Conservation (phyloP, 2,113 vertebrate species). For the Galemys pyrenaicus region DNA sequence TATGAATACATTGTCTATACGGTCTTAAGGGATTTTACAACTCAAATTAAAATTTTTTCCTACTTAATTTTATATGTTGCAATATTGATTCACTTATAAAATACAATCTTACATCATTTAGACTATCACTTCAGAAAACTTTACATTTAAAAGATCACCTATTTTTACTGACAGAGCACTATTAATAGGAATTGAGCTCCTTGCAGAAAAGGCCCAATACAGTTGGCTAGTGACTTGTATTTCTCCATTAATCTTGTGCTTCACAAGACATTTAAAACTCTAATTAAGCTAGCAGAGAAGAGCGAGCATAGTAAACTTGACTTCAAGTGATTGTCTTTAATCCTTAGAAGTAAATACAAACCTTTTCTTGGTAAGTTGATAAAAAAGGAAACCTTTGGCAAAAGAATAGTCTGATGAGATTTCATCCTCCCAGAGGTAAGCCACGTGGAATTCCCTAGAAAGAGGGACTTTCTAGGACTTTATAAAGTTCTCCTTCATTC, state of each 20-base stretch:
- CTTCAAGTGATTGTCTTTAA: not conserved
- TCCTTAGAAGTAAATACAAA: constrained; percentile 16
- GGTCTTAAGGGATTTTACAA: not conserved
- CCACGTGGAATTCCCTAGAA: not conserved
- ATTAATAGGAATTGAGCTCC: not conserved
- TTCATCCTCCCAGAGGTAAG: not conserved
- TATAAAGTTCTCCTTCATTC: not conserved
- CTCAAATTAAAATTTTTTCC: not conserved
- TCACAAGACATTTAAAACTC: constrained; percentile 13
- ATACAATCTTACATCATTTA: not conserved
- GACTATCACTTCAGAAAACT: not conserved
- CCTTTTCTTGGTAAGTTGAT: not conserved
- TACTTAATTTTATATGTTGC: not conserved
- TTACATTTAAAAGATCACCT: not conserved
- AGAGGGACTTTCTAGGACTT: not conserved
- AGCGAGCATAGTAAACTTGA: not conserved
- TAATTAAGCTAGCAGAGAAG: not conserved
- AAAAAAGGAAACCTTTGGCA: not conserved
- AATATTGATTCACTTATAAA: not conserved
- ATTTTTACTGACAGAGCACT: not conserved
- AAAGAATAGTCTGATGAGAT: not conserved
- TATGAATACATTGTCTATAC: not conserved
- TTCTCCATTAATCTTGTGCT: not conserved
- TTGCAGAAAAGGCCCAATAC: not conserved
- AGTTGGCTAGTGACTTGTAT: not conserved